phyloP scores from a whole-genome alignment of 2,888 invertebrate species.

The Trachelus troglodyta region DNA sequence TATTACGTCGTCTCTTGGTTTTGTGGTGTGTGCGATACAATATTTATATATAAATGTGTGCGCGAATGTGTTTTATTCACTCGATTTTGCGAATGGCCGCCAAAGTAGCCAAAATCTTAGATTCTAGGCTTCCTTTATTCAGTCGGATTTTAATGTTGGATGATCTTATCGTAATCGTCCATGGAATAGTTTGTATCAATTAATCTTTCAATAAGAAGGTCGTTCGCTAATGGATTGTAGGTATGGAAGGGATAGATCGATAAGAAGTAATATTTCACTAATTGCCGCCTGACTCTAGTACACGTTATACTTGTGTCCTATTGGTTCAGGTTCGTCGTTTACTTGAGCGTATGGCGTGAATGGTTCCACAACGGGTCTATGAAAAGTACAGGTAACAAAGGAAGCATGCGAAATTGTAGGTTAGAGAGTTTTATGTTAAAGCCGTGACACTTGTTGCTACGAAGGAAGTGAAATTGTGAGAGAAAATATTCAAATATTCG shows the following conservation, averaged over 20 bases:
- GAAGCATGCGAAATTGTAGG: background rate
- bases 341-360: background rate
- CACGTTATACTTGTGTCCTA: background rate
- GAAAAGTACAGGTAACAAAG: background rate
- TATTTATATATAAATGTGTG: background rate
- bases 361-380: background rate
- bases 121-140: background rate
- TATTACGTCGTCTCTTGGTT: conserved; percentile 18
- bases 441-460: background rate
- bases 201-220: background rate
- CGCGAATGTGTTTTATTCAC: background rate
- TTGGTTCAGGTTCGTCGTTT: background rate
- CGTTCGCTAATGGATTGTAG: background rate
- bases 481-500: background rate
- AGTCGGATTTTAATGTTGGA: background rate
- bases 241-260: background rate
- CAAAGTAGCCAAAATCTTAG: background rate
- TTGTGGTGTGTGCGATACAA: conserved; percentile 24
- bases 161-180: background rate
- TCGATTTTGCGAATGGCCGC: background rate
- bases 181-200: background rate
- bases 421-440: background rate
- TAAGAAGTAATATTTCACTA: background rate
- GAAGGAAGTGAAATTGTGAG: background rate
- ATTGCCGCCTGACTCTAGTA: background rate